These are phyloP conservation scores for Tortricodes alternella DNA, from an alignment of 2,888 invertebrate species.

Conservation along the genomic window DNA sequence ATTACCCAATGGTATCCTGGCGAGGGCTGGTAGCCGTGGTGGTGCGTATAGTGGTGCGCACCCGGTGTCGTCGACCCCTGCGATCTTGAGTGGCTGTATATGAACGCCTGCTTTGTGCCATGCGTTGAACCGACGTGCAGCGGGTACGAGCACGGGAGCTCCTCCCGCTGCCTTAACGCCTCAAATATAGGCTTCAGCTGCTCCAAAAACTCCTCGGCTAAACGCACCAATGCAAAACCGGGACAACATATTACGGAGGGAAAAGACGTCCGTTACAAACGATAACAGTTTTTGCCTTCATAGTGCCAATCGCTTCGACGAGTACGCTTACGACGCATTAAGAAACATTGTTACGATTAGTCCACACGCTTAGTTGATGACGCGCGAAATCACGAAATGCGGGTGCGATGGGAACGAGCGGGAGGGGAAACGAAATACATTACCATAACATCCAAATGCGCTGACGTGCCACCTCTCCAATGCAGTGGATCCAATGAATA, in stretches of 20 bases:
- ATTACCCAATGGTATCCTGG: conserved; percentile 90
- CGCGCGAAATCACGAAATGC: conserved; percentile 62
- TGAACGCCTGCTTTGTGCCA: conserved; percentile 83
- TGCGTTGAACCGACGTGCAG: conserved; percentile 90
- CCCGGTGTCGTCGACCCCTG: conserved; percentile 85
- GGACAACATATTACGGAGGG: conserved; percentile 68
- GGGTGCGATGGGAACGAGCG: conserved; percentile 70
- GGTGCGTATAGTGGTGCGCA: conserved; percentile 84
- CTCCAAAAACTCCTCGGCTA: conserved; percentile 97
- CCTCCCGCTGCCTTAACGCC: conserved; percentile 94
- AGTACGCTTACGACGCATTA: conserved; percentile 53
- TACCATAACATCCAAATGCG: conserved; percentile 78
- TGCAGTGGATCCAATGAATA: conserved; percentile 76
- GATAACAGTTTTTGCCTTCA: conserved; percentile 63
- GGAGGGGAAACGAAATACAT: conserved; percentile 74
- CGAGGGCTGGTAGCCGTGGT: conserved; percentile 87
- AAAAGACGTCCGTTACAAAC: conserved; percentile 51
- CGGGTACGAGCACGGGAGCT: conserved; percentile 95
- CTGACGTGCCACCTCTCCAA: conserved; percentile 81
- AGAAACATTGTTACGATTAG: conserved; percentile 66
- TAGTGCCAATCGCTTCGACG: conserved; percentile 78
- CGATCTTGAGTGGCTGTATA: conserved; percentile 84
- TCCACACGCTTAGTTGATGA: conserved; percentile 69
- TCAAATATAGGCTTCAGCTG: conserved; percentile 98
- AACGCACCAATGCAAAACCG: conserved; percentile 78